These are phyloP conservation scores for Bos indicus DNA, from an alignment of 2,113 vertebrate genomes.

Conservation along the genomic window DNA sequence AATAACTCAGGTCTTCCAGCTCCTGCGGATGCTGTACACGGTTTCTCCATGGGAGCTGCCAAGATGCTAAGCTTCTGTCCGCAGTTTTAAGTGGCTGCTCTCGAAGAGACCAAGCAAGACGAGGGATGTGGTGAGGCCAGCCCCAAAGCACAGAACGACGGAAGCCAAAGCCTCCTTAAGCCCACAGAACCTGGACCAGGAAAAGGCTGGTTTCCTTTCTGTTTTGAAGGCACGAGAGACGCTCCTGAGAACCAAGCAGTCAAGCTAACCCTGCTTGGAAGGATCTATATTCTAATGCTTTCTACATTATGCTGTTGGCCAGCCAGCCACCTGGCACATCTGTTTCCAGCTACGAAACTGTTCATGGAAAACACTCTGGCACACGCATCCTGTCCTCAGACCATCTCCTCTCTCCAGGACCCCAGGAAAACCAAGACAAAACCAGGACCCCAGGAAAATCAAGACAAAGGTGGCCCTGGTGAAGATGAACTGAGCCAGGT, in stretches of 20 bases:
- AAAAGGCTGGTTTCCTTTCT: neutral
- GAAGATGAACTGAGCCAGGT: neutral
- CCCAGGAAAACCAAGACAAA: neutral
- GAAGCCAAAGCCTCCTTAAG: neutral
- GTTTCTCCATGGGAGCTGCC: slow-evolving; percentile 27
- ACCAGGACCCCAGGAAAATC: neutral
- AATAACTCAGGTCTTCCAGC: neutral
- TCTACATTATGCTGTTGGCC: slow-evolving; percentile 72
- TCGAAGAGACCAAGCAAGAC: neutral
- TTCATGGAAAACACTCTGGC: slow-evolving; percentile 83
- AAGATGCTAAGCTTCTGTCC: neutral
- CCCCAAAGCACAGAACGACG: neutral
- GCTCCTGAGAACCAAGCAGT: neutral
- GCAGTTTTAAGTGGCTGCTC: neutral
- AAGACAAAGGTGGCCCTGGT: neutral
- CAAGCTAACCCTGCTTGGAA: slow-evolving; percentile 73
- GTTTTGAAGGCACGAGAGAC: neutral
- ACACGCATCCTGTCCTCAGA: neutral
- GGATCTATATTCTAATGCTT: slow-evolving; percentile 62
- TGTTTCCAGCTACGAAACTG: slow-evolving; percentile 83
- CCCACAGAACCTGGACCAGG: neutral
- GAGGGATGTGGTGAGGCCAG: accelerated
- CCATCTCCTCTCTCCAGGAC: slow-evolving; percentile 50
- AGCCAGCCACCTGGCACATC: slow-evolving; percentile 76
- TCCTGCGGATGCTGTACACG: neutral